Base-by-base conservation (phyloP, 2,113 vertebrate species). In the Pedionomus torquatus region DNA sequence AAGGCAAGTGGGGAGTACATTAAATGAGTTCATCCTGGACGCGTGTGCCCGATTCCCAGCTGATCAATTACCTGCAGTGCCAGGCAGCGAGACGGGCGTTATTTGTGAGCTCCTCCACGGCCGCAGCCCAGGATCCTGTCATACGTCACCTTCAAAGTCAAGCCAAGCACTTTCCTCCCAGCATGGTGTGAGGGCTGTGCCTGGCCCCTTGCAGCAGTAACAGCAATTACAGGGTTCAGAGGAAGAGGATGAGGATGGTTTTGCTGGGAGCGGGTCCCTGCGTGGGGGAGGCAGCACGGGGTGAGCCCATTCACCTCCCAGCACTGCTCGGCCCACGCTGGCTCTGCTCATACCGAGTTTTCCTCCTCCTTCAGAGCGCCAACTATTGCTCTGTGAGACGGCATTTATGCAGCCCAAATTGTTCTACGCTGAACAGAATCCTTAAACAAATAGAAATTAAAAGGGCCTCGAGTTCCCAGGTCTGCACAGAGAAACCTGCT, bases 401-500 rank as follows among this genome's bases (percentile, higher is more conserved):
- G 70, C 70, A 6, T 51, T 60, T 71, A 52, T 18, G 44, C 83
- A 57, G 57, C 60, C 78, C 79, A 43, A 76, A 72, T 15, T 48
- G 74, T 24, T 80, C 63, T 18, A 13, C 21, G 2, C 31, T n/a
- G 66, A 80, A 46, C 41, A 86, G 79, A 77, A 65, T 20, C 79
- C 61, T 93, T 77, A 76, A 76, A 68, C 88, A 93, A 93, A 91
- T 7, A 74, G 63, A 70, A 86, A 61, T 43, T 39, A n/a, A 61
- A 86, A 77, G 79, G 57, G 71, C 66, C 82, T 77, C 24, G 5
- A 48, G 82, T 79, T 95, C 52, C 58, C 24, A 61, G 68, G 58
- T 80, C 83, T 74, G 71, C 39, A 58, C 75, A 74, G 85, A 80
- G 63, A 64, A 91, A 82, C 52, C 92, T 77, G 58, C 89, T 88